Conservation (phyloP, 2,888 invertebrate genomes). For the Ichneumon xanthorius region DNA sequence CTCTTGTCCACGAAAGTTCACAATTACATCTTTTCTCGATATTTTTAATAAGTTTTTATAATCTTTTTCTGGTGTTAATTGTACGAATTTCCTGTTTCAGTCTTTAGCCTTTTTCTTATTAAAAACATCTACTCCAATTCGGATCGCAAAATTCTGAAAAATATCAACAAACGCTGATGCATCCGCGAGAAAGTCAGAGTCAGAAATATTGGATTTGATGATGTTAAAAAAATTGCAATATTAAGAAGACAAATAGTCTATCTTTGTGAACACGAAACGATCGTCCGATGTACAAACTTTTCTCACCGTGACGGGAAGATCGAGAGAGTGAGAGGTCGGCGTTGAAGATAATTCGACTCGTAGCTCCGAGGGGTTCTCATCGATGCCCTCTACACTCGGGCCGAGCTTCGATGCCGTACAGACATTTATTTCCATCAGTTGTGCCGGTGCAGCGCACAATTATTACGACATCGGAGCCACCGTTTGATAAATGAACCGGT, state of each 20-base stretch:
- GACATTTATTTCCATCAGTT: constrained; percentile 42
- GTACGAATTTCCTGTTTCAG: too few relatives aligned
- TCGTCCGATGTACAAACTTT: neutral
- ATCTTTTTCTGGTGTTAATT: too few relatives aligned
- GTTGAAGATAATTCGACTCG: constrained; percentile 24
- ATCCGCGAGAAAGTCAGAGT: too few relatives aligned
- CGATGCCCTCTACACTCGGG: constrained; percentile 1
- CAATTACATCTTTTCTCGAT: neutral
- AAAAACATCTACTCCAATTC: too few relatives aligned
- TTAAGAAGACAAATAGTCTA: neutral
- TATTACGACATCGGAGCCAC: constrained; percentile 48
- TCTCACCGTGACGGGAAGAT: neutral
- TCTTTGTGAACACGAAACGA: neutral
- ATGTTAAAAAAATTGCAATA: neutral
- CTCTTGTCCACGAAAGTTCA: neutral
- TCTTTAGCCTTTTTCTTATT: too few relatives aligned
- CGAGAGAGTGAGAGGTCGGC: neutral
- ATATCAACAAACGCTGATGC: too few relatives aligned
- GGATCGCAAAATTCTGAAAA: too few relatives aligned
- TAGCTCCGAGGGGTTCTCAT: neutral
- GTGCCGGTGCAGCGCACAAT: constrained; percentile 40
- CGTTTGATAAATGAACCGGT: constrained; percentile 48
- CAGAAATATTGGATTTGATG: too few relatives aligned
- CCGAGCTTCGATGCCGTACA: constrained; percentile 16
- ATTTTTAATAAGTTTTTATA: too few relatives aligned